Evolutionary conservation across 2,888 invertebrate species (phyloP).

Genomic region (Spisula subtruncata): DNA sequence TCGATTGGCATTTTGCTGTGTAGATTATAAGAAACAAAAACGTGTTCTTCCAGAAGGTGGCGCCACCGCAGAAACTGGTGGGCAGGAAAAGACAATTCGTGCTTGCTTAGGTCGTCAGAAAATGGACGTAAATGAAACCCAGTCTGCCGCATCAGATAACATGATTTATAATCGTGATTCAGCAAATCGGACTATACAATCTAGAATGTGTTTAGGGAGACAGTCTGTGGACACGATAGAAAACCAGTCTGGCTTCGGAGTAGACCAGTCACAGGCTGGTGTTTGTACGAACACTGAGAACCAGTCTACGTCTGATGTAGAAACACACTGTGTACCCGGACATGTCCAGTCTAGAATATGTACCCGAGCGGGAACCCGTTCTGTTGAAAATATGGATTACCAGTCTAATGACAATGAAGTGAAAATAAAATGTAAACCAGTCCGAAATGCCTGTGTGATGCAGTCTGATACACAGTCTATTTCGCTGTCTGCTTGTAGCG

Average conservation of each 20-base stretch:
- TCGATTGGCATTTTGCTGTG: conserved; percentile 66
- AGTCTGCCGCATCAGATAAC: neutral
- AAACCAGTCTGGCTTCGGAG: conserved; percentile 37
- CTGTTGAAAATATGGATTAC: conserved; percentile 39
- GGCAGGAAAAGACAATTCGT: neutral
- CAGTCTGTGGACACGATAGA: conserved; percentile 53
- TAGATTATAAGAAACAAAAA: conserved; percentile 68
- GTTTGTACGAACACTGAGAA: conserved; percentile 25
- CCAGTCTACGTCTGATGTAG: conserved; percentile 37
- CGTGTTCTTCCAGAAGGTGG: conserved; percentile 15
- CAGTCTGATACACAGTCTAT: conserved; percentile 36
- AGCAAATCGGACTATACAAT: conserved; percentile 28
- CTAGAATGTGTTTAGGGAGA: conserved; percentile 49
- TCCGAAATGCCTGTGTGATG: conserved; percentile 38
- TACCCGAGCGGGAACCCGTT: conserved; percentile 11
- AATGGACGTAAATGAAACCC: conserved; percentile 10
- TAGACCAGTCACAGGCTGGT: conserved; percentile 18
- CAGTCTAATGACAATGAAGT: conserved; percentile 45
- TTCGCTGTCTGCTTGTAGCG: conserved; percentile 22
- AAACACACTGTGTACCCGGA: conserved; percentile 40
- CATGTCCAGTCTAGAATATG: conserved; percentile 43
- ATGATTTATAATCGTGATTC: neutral
- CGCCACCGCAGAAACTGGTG: neutral
- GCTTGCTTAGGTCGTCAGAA: conserved; percentile 22
- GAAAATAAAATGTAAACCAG: conserved; percentile 49